Conservation (phyloP, 2,797 vertebrate genomes). For the Ibycter americanus region DNA sequence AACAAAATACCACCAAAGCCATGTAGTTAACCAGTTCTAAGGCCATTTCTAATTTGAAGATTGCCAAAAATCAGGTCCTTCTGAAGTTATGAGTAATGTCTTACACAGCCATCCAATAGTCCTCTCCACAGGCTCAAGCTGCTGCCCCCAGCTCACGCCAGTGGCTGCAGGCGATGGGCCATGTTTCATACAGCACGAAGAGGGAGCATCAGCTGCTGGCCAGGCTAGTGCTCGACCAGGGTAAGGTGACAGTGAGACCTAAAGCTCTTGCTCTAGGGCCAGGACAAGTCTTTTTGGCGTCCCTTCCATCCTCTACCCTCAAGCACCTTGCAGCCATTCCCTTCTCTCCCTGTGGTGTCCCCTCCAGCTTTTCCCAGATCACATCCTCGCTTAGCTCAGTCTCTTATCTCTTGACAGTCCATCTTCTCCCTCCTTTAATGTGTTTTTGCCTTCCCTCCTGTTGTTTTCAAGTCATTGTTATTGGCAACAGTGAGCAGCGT, state of each 20-base stretch:
- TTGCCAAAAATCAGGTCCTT: neutral
- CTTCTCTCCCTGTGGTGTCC: neutral
- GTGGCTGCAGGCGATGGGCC: neutral
- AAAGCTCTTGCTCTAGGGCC: neutral
- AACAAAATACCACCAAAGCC: fast-evolving
- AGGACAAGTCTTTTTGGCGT: neutral
- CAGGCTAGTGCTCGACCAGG: fast-evolving
- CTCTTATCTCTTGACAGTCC: neutral
- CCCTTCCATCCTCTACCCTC: neutral
- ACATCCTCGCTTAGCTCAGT: neutral
- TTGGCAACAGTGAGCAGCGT: neutral
- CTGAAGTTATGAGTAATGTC: neutral
- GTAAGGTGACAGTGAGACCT: neutral
- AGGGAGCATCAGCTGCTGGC: neutral
- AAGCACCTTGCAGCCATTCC: neutral
- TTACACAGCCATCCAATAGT: neutral
- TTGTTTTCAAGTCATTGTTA: neutral
- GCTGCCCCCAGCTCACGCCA: neutral
- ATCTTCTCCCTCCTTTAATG: neutral
- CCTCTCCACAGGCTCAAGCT: neutral
- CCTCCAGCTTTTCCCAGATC: neutral
- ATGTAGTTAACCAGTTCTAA: neutral
- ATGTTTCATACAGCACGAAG: neutral
- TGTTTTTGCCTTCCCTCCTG: neutral
- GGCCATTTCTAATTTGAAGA: neutral